These are phyloP conservation scores for Cotesia congregata DNA, from an alignment of 2,888 invertebrate genomes.

Conservation along the genomic window DNA sequence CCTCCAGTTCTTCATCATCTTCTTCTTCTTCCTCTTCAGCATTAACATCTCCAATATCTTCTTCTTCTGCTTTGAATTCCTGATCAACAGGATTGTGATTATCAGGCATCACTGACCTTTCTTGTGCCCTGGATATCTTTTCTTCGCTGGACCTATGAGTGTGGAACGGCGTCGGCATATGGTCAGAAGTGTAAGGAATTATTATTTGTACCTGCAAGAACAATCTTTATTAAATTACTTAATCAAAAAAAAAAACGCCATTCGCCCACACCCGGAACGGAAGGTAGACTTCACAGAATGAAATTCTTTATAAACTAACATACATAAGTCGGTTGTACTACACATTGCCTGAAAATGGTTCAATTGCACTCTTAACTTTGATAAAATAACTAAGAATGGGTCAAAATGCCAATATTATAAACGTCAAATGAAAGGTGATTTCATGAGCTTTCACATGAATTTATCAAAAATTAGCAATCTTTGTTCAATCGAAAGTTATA, in stretches of 20 bases:
- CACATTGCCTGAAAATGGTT: no score
- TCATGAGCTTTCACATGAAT: no score
- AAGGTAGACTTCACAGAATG: no score
- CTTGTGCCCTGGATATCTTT: constrained; percentile 54
- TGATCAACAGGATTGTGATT: background rate
- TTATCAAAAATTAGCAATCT: no score
- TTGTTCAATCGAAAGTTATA: no score
- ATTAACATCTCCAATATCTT: background rate
- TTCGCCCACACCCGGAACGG: no score
- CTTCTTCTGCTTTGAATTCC: background rate
- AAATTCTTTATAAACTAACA: no score
- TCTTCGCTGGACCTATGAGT: constrained; percentile 38
- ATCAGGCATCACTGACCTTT: constrained; percentile 42
- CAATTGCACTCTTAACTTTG: background rate
- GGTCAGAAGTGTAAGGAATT: constrained; percentile 82
- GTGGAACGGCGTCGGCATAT: constrained; percentile 73
- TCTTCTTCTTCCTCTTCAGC: constrained; percentile 10
- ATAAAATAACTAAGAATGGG: no score
- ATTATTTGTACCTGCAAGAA: constrained; percentile 79
- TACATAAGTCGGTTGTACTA: no score
- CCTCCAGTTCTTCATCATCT: constrained; percentile 34
- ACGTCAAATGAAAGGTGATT: no score
- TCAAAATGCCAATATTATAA: no score
- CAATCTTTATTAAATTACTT: background rate
- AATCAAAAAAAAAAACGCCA: background rate